Percentiles rank a stretch among this genome's conserved stretches.
Conservation (phyloP, 1,140 invertebrate species). For the Maniola jurtina region DNA sequence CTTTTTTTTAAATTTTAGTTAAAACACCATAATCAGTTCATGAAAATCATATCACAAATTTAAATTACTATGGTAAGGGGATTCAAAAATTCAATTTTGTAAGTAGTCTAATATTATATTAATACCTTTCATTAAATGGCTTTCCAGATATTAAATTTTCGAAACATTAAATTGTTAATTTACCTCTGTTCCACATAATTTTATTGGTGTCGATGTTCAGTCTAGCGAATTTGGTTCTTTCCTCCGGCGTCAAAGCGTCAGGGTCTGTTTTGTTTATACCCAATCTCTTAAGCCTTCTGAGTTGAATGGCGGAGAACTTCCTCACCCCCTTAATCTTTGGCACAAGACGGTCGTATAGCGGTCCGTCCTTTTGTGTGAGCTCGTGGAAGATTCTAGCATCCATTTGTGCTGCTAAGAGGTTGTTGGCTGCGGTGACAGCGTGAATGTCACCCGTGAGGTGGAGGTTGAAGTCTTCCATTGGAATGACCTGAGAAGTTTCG, state of each 20-base stretch:
- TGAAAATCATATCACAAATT: too few relatives aligned
- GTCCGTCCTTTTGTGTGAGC: constrained; percentile 91
- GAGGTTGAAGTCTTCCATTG: constrained; percentile 99
- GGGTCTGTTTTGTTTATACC: constrained; percentile 95
- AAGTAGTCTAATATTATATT: too few relatives aligned
- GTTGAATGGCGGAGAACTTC: constrained; percentile 91
- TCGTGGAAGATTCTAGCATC: constrained; percentile 99
- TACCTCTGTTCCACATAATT: constrained; percentile 96
- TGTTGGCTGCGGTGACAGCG: constrained; percentile 98
- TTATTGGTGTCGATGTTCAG: constrained; percentile 95
- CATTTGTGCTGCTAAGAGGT: constrained; percentile 95
- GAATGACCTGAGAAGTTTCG: constrained; percentile 87
- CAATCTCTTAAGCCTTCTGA: constrained; percentile 88
- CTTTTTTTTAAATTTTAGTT: too few relatives aligned
- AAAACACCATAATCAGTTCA: too few relatives aligned
- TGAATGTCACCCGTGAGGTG: constrained; percentile 99
- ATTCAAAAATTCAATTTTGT: too few relatives aligned
- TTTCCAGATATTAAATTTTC: too few relatives aligned
- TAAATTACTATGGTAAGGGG: too few relatives aligned
- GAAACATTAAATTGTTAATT: constrained; percentile 13
- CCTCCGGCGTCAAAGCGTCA: constrained; percentile 87
- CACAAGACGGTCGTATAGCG: constrained; percentile 90
- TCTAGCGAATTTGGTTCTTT: constrained; percentile 89
- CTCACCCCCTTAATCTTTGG: constrained; percentile 85
- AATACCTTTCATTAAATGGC: too few relatives aligned